Base-by-base conservation (phyloP, 2,797 vertebrate species). In the Thunnus albacares region DNA sequence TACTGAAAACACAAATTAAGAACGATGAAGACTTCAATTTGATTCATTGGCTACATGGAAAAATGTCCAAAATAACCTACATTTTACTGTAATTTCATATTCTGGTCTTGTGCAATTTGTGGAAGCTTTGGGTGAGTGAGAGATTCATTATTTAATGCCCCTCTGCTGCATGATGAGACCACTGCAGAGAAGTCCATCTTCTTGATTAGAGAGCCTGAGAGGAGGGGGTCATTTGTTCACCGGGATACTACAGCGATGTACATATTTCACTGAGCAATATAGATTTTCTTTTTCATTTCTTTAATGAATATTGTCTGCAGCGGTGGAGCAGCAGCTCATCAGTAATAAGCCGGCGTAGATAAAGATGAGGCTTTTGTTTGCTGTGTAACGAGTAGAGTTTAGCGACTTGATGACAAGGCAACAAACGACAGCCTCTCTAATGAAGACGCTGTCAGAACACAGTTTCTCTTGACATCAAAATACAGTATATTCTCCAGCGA, bases 361-460 rank as follows among this genome's bases (percentile, higher is more conserved):
- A 43, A 71, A 76, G n/a, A 75, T 3, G 22, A 58, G 47, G 58
- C 67, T 73, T 83, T 85, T 85, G 82, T 89, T 76, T 81, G 70
- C 76, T 56, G 69, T 56, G 86, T 77, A 83, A 83, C 74, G 74
- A 78, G 75, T 71, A 3, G 12, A 67, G 59, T 77, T 82, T 53
- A 60, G 71, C 6, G 35, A 78, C 65, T 77, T 55, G 71, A 89
- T 87, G 87, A 90, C 89, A 86, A 86, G 82, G 81, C 80, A 80
- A 59, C 86, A 68, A 72, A 69, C 41, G 35, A 73, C 82, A 73
- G 72, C 60, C 60, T 81, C 75, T 66, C 64, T 89, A 84, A 90
- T 83, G 79, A 90, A 84, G 80, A 70, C 15, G n/a, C 75, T 38
- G 73, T 86, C 83, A 90, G 60, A 79, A 53, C 80, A 63, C 69